Evolutionary conservation across 2,888 invertebrate genomes (phyloP), one percentile per base, ranked within the genome.

Genomic region (Lasioglossum leucozonium): DNA sequence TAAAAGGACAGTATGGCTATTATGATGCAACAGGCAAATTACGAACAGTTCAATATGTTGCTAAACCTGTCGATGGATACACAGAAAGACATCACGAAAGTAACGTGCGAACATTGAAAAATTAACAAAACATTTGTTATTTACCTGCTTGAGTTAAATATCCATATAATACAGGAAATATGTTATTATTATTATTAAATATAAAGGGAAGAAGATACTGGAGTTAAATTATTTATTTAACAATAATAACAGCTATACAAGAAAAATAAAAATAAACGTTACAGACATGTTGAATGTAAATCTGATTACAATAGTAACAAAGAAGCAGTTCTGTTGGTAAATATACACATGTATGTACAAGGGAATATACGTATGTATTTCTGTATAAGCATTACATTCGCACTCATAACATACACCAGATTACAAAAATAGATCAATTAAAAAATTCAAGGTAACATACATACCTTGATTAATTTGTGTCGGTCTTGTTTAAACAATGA

Each of bases 1-100:
- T 98, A 69, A 97, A 96, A 90, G 98, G 98, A 6, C 97, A 97
- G 92, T 98, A 97, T 93, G 98, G 98, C 67, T 98, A 97, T 94
- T 96, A 97, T 93, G 98, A 98, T 94, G 96, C 96, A 85, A 95
- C 96, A 88, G 98, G 98, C 26, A 98, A 98, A 95, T 95, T 98
- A 62, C 96, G 97, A 88, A 96, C 97, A 40, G 97, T 98, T 85
- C 97, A 97, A 95, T 98, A 98, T 93, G 96, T 96, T 89, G 97
- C 98, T 1, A 96, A 97, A 91, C 97, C 97, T 0, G 95, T 96
- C 82, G 96, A 96, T 77, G 98, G 98, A 6, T 98, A 97, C 95
- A 96, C 96, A 82, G 94, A 94, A 79, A 92, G 91, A 81, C 94
- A 94, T 84, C 94, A 94, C 72, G 93, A 93, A 87, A 86, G 88